Base-by-base conservation (phyloP, 2,888 invertebrate genomes). In the Embidobia sp. region DNA sequence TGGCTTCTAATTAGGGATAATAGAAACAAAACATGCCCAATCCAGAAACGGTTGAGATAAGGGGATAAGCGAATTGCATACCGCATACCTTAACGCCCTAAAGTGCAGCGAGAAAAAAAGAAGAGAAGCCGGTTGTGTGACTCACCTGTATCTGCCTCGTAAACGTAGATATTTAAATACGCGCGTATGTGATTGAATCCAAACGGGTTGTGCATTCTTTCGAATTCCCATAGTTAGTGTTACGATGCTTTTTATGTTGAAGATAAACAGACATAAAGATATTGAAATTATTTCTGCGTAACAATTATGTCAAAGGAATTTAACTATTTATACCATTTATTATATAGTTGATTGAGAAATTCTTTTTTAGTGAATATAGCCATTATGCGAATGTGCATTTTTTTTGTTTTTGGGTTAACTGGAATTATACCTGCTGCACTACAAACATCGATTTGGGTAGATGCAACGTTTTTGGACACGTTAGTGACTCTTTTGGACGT, bases 1-100 rank as follows among this genome's bases (percentile, higher is more conserved):
- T 84, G 84, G 82, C 86, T 84, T 86, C 86, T 87, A 88, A 88
- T 88, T 87, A 87, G 86, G 84, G 82, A 85, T 85, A 86, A 86
- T 85, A 80, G 87, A 84, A 86, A 85, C 85, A 85, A 86, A 87
- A 87, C 85, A 85, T 84, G 84, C 73, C 84, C 85, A 84, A 87
- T 87, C 84, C 83, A 77, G 80, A 84, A 87, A 85, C 85, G 81
- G 79, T 86, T 85, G 81, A 85, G 86, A 86, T 85, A 86, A 85
- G 74, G 72, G 67, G 77, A 76, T 70, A 78, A 63, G 77, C 72
- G 78, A 79, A 81, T 64, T 63, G 59, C 75, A 70, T 66, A 7
- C 46, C 79, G 79, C 82, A 83, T 82, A 82, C 83, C 81, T 73
- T 64, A 40, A 33, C 69, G 55, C 51, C 22, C 33, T 13, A 16